Evolutionary conservation across 2,888 invertebrate species (phyloP), one percentile per base, ranked within the genome.

Genomic region (Digitonthophagus gazella): DNA sequence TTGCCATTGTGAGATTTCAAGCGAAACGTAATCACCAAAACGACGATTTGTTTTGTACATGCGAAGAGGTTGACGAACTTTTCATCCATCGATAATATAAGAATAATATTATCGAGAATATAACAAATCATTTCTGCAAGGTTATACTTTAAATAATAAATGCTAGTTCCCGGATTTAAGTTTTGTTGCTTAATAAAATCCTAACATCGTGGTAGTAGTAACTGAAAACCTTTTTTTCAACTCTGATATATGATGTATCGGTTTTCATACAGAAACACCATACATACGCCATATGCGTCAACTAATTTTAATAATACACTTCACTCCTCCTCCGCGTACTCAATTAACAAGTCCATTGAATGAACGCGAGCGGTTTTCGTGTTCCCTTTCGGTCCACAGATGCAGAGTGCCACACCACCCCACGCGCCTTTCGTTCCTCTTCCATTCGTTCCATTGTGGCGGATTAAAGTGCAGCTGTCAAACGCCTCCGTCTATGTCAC

Each of bases 401-500:
- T 44, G 28, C 28, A 44, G 1, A 44, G 28, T 44, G 11, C 8
- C 28, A 11, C 28, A 44, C n/a, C n/a, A n/a, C 28, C 28, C 28
- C 28, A 44, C 28, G 28, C 28, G 28, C 28, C 28, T 8, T 44
- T 44, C 28, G 8, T 44, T 44, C n/a, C 28, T 44, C 8, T 44
- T 44, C 28, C 28, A 44, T 44, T 44, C 28, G 28, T 61, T 61
- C 61, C 20, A 61, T 61, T 61, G 65, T 65, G 69, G 65, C 55
- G 66, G 66, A 67, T 66, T 65, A 20, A 68, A 67, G 20, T 57
- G 73, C 74, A 74, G 74, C 74, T 74, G 74, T 71, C 72, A 71
- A 71, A 74, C 74, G 73, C 74, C 74, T 72, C 74, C 74, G 28
- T 57, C 65, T 65, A 66, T 71, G 71, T 66, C 74, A 71, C 74